A percentile compares a stretch with the other conserved stretches of the same genome.
phyloP scores from a whole-genome alignment of 2,888 invertebrate species.

The Thecophora atra region DNA sequence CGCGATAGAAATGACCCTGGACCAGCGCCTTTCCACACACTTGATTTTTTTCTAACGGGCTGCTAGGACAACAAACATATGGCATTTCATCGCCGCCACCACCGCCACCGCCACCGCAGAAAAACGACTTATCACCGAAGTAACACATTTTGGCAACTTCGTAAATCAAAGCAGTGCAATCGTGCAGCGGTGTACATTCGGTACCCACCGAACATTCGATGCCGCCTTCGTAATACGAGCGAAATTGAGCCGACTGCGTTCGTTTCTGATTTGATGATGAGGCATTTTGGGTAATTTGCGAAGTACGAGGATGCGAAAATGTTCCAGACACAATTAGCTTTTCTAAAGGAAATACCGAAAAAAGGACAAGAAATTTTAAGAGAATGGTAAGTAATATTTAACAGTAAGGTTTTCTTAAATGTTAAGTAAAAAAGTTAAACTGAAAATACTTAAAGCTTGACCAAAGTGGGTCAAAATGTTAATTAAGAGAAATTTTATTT shows the following conservation, averaged over 20 bases:
- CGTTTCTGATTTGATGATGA: slow-evolving; percentile 45
- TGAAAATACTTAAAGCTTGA: too few species aligned
- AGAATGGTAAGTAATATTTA: too few species aligned
- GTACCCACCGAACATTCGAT: slow-evolving; percentile 59
- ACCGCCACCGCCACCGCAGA: slow-evolving; percentile 60
- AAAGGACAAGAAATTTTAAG: slow-evolving; percentile 3
- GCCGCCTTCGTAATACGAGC: slow-evolving; percentile 56
- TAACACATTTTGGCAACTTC: slow-evolving; percentile 65
- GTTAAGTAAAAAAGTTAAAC: too few species aligned
- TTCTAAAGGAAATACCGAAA: slow-evolving; percentile 40
- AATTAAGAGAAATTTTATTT: too few species aligned
- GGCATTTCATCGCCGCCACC: slow-evolving; percentile 60
- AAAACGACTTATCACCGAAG: slow-evolving; percentile 64
- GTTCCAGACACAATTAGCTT: slow-evolving; percentile 44
- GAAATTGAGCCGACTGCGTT: slow-evolving; percentile 44
- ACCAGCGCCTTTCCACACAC: slow-evolving; percentile 75
- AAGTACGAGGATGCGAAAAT: slow-evolving; percentile 32
- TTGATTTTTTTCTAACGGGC: slow-evolving; percentile 65
- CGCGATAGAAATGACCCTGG: slow-evolving; percentile 72
- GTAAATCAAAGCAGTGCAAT: slow-evolving; percentile 63
- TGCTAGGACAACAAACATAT: slow-evolving; percentile 65
- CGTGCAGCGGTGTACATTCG: slow-evolving; percentile 64
- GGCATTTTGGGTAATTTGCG: slow-evolving; percentile 36
- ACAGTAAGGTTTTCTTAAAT: too few species aligned
- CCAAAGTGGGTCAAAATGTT: too few species aligned